Evolutionary conservation across 2,113 vertebrate species (phyloP), one percentile per base, ranked within the genome.

Genomic region (Rhinogobius similis): DNA sequence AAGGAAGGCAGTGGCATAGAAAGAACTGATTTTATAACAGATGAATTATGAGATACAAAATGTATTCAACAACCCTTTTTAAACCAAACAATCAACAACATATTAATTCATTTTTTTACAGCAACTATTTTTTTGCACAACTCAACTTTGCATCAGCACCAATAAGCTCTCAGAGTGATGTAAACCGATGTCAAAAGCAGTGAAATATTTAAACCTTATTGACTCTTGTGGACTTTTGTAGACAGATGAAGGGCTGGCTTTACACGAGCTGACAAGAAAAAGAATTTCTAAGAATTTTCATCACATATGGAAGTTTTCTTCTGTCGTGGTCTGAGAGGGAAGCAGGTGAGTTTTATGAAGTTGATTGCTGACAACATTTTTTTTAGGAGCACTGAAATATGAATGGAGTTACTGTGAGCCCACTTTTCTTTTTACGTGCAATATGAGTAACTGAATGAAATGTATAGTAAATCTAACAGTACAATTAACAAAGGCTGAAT

Each of bases 151-250:
- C 52, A 26, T 13, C 52, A 26, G 21, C 52, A 4, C 10, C 21
- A 13, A 26, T 26, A 12, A 24, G 23, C 23, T 14, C 52, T 55
- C 9, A 14, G 4, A 12, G 52, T 1, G 52, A 23, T n/a, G n/a
- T 52, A 23, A 52, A 52, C 23, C 12, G 21, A 53, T 12, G 52
- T 13, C 23, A 55, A 55, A 26, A 55, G 12, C 10, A 13, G 52
- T 55, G 52, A 55, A 26, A 55, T 55, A 55, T 55, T 55, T 55
- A 55, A 55, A 55, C 21, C 4, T 55, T 55, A 26, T 26, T 55
- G 23, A 53, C 52, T 53, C 10, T 10, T 52, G 7, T n/a, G 11
- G 2, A 11, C 21, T 24, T 20, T 53, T 41, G 39, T 41, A 2
- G 52, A 7, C 23, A 55, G 52, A 55, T 55, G n/a, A 55, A 55